These are phyloP conservation scores for Aphyosemion australe DNA, from an alignment of 2,113 vertebrate genomes.

Conservation along the genomic window DNA sequence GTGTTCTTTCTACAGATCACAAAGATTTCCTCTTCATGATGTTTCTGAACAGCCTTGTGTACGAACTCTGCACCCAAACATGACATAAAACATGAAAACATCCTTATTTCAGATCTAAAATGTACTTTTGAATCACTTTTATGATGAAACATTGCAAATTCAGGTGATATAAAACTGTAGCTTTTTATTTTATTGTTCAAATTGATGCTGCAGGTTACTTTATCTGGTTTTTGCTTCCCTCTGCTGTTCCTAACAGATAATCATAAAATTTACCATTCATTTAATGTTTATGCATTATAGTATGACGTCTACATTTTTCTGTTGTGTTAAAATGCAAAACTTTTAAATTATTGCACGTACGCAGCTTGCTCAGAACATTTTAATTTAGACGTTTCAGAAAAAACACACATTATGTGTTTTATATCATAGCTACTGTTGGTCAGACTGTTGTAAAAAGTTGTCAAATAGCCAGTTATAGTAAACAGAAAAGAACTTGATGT, in stretches of 20 bases:
- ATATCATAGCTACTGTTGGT: conserved; percentile 35
- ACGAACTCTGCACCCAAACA: conserved; percentile 13
- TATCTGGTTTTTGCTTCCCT: conserved; percentile 64
- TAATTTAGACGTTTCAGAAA: conserved; percentile 40
- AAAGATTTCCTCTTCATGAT: conserved; percentile 66
- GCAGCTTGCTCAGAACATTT: conserved; percentile 22
- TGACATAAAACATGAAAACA: conserved; percentile 1
- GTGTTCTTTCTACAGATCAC: conserved; percentile 54
- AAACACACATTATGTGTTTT: conserved; percentile 5
- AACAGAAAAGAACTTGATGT: conserved; percentile 40
- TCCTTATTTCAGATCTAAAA: neutral
- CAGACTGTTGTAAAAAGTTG: conserved; percentile 45
- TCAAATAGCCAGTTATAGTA: conserved; percentile 55
- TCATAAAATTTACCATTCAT: too few species aligned
- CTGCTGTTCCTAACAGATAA: conserved; percentile 50
- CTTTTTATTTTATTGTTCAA: neutral
- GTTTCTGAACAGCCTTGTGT: conserved; percentile 31
- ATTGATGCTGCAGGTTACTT: neutral
- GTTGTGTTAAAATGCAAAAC: conserved; percentile 1
- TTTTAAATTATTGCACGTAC: conserved; percentile 21
- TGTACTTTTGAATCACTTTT: too few species aligned
- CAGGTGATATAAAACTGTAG: neutral
- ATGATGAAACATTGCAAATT: neutral
- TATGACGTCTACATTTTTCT: neutral
- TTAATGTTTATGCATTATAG: too few species aligned